A percentile compares a stretch with the other conserved stretches of the same genome.
Conservation (phyloP, 2,888 invertebrate genomes). For the Drosophila pullipes region DNA sequence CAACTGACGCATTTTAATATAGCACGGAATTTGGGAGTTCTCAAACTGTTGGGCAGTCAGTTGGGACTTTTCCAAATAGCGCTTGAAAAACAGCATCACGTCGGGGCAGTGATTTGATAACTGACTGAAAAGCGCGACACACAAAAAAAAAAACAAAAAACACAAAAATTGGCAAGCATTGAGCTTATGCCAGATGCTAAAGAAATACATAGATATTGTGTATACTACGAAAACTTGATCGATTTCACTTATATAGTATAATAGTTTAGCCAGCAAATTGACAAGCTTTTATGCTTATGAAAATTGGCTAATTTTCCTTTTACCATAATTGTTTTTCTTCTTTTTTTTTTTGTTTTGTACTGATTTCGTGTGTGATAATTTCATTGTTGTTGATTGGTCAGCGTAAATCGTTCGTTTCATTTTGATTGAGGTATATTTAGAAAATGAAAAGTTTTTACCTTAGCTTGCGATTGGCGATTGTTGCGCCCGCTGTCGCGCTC, state of each 20-base stretch:
- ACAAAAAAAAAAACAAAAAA: not conserved
- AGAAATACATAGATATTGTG: slow-evolving; percentile 2
- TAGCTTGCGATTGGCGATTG: slow-evolving; percentile 84
- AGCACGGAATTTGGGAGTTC: slow-evolving; percentile 73
- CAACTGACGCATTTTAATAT: slow-evolving; percentile 79
- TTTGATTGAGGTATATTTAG: slow-evolving; percentile 61
- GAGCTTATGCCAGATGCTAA: slow-evolving; percentile 19
- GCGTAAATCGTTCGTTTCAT: slow-evolving; percentile 56
- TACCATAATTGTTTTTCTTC: slow-evolving; percentile 41
- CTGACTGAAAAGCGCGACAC: slow-evolving; percentile 26
- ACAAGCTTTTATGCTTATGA: slow-evolving; percentile 1
- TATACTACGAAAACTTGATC: slow-evolving; percentile 43
- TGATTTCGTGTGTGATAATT: not conserved
- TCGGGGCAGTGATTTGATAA: slow-evolving; percentile 34
- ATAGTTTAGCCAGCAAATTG: slow-evolving; percentile 1
- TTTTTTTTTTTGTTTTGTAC: slow-evolving; percentile 2
- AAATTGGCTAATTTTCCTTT: slow-evolving; percentile 54
- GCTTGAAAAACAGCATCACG: slow-evolving; percentile 80
- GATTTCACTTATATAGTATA: not conserved
- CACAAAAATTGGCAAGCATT: slow-evolving; percentile 46
- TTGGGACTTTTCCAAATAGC: slow-evolving; percentile 81
- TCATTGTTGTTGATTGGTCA: slow-evolving; percentile 51
- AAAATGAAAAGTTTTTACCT: slow-evolving; percentile 85
- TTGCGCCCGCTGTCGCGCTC: slow-evolving; percentile 83
- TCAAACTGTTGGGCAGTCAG: slow-evolving; percentile 76